Evolutionary conservation across 2,888 invertebrate genomes (phyloP), one percentile per base, ranked within the genome.

Genomic region (Acholoe squamosa): DNA sequence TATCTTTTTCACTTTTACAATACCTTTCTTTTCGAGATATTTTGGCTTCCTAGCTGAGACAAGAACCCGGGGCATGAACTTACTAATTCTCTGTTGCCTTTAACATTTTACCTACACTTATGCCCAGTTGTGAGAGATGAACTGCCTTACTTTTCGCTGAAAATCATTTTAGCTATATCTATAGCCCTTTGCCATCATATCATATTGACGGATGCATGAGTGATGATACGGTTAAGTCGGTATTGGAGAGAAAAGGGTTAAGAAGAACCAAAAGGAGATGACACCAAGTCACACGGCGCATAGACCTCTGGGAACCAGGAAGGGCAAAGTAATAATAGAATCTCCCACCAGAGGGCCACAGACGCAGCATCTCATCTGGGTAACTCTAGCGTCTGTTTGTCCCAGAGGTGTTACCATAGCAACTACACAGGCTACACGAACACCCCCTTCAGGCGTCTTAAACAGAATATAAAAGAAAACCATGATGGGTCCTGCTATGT

Each of bases 361-460:
- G 71, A 71, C 71, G 71, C 28, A 14, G 25, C 31, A 19, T 71
- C 71, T 71, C 71, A 71, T 71, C 25, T 5, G 71, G 71, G 71
- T 28, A 71, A 1, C 19, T 14, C 61, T n/a, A 61, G 61, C n/a
- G 61, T n/a, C 61, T 71, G 71, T 71, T 71, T 71, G 71, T 71
- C 71, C 71, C 71, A 25, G 28, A 71, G 71, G 71, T 71, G 71
- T 71, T 71, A 71, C 71, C 71, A 71, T 71, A 28, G 71, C 71
- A 71, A 71, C 71, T 28, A 28, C 14, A 5, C 28, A 22, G 25
- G 71, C 71, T 14, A 28, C 28, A 71, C 28, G 61, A 28, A 22
- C 25, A 28, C 71, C 28, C 5, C 71, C 71, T 71, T 14, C n/a
- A 14, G 71, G 71, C 71, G 71, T 28, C 28, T 71, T 43, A 43